Evolutionary conservation across 2,797 vertebrate genomes (phyloP), one percentile per base, ranked within the genome.

Genomic region (Microhierax caerulescens): DNA sequence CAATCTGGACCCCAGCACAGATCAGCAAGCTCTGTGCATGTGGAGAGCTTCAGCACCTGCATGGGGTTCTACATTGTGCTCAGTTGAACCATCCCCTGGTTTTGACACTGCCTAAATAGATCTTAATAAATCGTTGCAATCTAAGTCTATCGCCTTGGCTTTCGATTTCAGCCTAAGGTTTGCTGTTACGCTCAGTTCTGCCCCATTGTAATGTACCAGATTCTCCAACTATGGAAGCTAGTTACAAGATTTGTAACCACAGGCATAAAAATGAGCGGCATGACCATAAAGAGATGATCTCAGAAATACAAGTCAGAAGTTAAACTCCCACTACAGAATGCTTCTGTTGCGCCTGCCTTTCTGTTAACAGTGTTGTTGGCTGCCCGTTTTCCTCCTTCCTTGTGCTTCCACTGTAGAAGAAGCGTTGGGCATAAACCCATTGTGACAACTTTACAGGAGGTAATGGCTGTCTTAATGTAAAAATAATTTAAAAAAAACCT

Each of bases 1-100:
- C 2, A 0, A 8, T 69, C 39, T 63, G 39, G 39, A 60, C 11
- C 45, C 36, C 1, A 1, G 15, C 21, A 69, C 0, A 0, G 18
- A n/a, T 18, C 21, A 37, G 27, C 0, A 3, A 83, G 50, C 17
- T 91, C 37, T 61, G 24, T 51, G 22, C 1, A 0, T 9, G 23
- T 12, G 37, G 30, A 53, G 54, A 63, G 17, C 68, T 64, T 78
- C 60, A 73, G n/a, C 59, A 72, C 16, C 60, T 86, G 77, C 64
- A 34, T 2, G 2, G 16, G 13, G 30, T 57, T 79, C 61, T 91
- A 67, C 30, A 20, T 5, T 36, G 30, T 1, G 2, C 50, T 57
- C 43, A 12, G 60, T 74, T 91, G 50, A 30, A 8, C 48, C 37
- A 5, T 61, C n/a, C 19, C 48, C 43, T 87, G 72, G 21, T 57